These are phyloP conservation scores for Rhorus exstirpatorius DNA, from an alignment of 2,888 invertebrate species.

Conservation along the genomic window DNA sequence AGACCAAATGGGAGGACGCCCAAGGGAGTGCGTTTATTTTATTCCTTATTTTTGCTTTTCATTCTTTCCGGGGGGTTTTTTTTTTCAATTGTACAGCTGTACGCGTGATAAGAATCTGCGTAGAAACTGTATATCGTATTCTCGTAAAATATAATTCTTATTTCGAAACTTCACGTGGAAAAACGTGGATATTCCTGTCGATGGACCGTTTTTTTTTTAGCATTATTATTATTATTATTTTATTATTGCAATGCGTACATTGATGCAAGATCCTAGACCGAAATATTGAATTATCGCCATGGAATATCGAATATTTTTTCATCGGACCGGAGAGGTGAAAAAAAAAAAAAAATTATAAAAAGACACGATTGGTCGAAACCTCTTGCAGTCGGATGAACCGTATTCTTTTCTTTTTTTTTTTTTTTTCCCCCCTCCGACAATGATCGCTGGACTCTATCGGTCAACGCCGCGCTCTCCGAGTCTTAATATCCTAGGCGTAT, in stretches of 20 bases:
- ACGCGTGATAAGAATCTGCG: conserved; percentile 61
- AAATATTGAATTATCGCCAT: conserved; percentile 73
- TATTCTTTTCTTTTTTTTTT: too few relatives aligned
- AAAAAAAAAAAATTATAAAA: too few relatives aligned
- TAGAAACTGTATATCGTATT: conserved; percentile 60
- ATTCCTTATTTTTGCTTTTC: conserved; percentile 45
- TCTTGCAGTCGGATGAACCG: too few relatives aligned
- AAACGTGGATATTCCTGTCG: conserved; percentile 24
- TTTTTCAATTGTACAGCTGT: conserved; percentile 39
- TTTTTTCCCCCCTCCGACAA: too few relatives aligned
- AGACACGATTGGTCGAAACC: too few relatives aligned
- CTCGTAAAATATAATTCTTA: conserved; percentile 70
- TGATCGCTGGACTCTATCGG: too few relatives aligned
- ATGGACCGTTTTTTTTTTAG: conserved; percentile 23
- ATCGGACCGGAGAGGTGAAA: too few relatives aligned
- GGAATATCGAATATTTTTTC: conserved; percentile 51
- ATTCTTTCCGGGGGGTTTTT: conserved; percentile 17
- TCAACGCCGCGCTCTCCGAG: too few relatives aligned
- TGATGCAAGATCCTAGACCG: conserved; percentile 64
- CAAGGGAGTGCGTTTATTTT: conserved; percentile 44
- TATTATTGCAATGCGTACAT: conserved; percentile 69
- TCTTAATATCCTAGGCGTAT: too few relatives aligned
- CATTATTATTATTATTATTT: too few relatives aligned
- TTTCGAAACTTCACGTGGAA: conserved; percentile 23
- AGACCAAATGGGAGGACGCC: conserved; percentile 29